These are phyloP conservation scores for Ryuthela nishihirai DNA, from an alignment of 2,888 invertebrate genomes.

Conservation along the genomic window DNA sequence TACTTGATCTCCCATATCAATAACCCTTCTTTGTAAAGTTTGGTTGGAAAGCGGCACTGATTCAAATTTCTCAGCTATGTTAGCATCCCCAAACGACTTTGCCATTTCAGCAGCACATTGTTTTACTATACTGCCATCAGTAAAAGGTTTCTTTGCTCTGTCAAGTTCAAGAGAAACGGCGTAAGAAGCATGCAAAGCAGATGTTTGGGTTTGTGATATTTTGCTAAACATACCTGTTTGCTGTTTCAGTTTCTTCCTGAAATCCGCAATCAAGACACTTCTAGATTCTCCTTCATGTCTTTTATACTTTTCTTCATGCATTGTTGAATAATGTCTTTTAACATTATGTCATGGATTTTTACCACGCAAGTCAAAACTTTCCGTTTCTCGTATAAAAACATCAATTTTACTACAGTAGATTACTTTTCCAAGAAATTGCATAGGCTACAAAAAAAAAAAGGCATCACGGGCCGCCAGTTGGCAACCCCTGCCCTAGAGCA, in stretches of 20 bases:
- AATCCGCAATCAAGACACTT: neutral
- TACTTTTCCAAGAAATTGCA: conserved; percentile 1
- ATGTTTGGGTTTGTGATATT: neutral
- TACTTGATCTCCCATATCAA: conserved; percentile 7
- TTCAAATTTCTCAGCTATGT: neutral
- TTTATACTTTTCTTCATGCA: neutral
- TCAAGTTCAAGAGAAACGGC: neutral
- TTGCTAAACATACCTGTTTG: neutral
- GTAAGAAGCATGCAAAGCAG: conserved; percentile 1
- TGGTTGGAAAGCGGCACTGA: neutral
- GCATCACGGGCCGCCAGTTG: neutral
- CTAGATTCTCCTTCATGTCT: neutral
- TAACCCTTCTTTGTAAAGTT: conserved; percentile 2
- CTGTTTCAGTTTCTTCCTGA: neutral
- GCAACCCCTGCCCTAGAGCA: conserved; percentile 1
- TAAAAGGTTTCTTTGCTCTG: neutral
- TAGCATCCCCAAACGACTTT: neutral
- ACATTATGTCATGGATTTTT: neutral
- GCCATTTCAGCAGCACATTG: conserved; percentile 2
- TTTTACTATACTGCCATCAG: neutral
- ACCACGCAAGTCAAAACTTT: neutral
- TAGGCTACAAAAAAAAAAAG: conserved; percentile 2
- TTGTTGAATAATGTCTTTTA: conserved; percentile 1
- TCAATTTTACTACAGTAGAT: neutral
- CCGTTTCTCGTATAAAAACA: conserved; percentile 2